Conservation (phyloP, 2,113 vertebrate genomes). For the Oryzias woworae region DNA sequence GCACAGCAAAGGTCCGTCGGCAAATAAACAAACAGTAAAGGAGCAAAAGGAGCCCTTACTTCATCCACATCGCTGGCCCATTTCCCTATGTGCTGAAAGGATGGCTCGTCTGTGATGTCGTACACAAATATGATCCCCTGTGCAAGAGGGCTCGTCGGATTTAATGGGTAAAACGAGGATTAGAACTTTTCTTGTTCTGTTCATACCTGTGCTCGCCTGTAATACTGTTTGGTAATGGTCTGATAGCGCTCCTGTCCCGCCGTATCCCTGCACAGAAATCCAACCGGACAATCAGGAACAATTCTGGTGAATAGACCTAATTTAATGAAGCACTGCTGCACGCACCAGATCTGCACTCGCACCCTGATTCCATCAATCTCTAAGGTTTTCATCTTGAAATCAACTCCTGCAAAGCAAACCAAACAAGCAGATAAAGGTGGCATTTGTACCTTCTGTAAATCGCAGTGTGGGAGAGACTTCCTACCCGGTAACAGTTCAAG, state of each 20-base stretch:
- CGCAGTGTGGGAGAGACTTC: background rate
- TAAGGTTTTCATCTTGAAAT: conserved; percentile 84
- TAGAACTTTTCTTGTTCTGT: background rate
- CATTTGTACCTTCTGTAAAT: conserved; percentile 1
- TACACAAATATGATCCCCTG: conserved; percentile 96
- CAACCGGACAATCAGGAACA: background rate
- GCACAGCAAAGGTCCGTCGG: background rate
- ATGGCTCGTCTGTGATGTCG: conserved; percentile 88
- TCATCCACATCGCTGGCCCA: conserved; percentile 97
- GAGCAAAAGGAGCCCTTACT: conserved; percentile 76
- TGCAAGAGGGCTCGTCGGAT: background rate
- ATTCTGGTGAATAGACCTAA: background rate
- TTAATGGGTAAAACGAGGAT: background rate
- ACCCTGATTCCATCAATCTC: conserved; percentile 79
- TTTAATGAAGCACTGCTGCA: conserved; percentile 6
- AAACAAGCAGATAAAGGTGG: background rate
- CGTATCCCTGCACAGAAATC: conserved; percentile 85
- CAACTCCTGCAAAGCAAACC: conserved; percentile 68
- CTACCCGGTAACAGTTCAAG: conserved; percentile 1
- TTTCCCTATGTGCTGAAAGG: conserved; percentile 96
- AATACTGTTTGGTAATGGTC: conserved; percentile 98
- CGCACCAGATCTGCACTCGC: conserved; percentile 82
- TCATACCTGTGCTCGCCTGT: conserved; percentile 88
- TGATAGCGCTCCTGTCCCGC: conserved; percentile 96
- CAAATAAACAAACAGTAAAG: background rate